Conservation (phyloP, 2,113 vertebrate species). For the Emydura subglobosa region DNA sequence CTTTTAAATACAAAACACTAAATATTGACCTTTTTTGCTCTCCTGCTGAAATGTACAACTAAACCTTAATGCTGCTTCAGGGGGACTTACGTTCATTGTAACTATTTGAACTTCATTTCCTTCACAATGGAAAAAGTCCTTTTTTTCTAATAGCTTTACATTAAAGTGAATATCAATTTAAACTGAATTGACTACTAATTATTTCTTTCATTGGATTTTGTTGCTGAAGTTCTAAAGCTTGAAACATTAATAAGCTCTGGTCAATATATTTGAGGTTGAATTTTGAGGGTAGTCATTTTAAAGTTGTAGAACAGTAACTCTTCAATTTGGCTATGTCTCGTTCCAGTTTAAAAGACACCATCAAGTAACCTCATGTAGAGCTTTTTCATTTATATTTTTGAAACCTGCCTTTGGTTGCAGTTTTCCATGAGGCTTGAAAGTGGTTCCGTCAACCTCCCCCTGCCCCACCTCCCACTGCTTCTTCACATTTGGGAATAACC, state of each 20-base stretch:
- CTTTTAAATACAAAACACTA: neutral
- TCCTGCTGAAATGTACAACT: neutral
- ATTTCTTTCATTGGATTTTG: neutral
- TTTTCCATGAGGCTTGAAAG: neutral
- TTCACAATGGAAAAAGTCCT: neutral
- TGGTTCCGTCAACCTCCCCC: neutral
- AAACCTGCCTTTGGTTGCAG: neutral
- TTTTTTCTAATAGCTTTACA: neutral
- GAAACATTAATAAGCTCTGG: neutral
- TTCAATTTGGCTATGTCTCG: neutral
- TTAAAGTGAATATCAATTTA: neutral
- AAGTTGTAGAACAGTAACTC: neutral
- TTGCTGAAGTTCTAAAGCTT: neutral
- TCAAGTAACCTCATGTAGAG: neutral
- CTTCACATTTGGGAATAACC: neutral
- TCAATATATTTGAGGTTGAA: neutral
- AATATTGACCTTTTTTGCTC: neutral
- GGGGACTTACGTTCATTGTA: neutral
- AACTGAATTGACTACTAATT: neutral
- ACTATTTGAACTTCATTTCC: conserved; percentile 5
- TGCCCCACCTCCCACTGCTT: neutral
- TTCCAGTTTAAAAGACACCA: neutral
- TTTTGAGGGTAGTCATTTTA: neutral
- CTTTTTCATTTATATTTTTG: neutral
- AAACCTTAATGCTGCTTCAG: neutral